Base-by-base conservation (phyloP, 2,797 vertebrate genomes). In the Gymnocypris eckloni region DNA sequence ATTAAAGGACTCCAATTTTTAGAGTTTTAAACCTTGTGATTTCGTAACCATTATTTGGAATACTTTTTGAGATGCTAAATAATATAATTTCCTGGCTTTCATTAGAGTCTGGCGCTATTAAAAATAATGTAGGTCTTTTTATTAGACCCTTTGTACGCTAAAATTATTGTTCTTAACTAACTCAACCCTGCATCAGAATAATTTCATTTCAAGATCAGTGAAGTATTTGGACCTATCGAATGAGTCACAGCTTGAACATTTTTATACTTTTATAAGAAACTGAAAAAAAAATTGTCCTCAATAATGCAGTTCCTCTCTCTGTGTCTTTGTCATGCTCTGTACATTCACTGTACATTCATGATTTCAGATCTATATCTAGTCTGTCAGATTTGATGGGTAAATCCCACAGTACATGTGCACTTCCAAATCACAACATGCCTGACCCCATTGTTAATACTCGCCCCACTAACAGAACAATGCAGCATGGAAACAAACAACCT, bases 401-500 rank as follows among this genome's bases (percentile, higher is more conserved):
- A 79, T 84, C 73, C 75, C 64, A 76, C 64, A 41, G 61, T 69
- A 69, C 37, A 69, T 78, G 41, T 78, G 50, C 33, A 78, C 37
- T 66, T 70, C 25, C 41, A 61, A n/a, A 85, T 85, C 52, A 71
- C 66, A 43, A 56, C 75, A 59, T 71, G 50, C 39, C 45, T 71
- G 52, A 71, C 52, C 52, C n/a, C 52, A 69, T 43, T 69, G n/a
- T 73, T 83, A 85, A 87, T 84, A 28, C 79, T 81, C 79, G 28
- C 78, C 83, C 64, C 45, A 64, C 39, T 81, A 76, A 88, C 54
- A 86, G 88, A 80, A 86, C 83, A 88, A 86, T 66, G 56, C 52
- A 54, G 82, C 86, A 85, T 6, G 11, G 45, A 92, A 86, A 87
- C 82, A 77, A 90, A 89, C 82, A 72, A 84, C 75, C 82, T 87